Base-by-base conservation (phyloP, 2,797 vertebrate genomes). In the Podarcis lilfordi region DNA sequence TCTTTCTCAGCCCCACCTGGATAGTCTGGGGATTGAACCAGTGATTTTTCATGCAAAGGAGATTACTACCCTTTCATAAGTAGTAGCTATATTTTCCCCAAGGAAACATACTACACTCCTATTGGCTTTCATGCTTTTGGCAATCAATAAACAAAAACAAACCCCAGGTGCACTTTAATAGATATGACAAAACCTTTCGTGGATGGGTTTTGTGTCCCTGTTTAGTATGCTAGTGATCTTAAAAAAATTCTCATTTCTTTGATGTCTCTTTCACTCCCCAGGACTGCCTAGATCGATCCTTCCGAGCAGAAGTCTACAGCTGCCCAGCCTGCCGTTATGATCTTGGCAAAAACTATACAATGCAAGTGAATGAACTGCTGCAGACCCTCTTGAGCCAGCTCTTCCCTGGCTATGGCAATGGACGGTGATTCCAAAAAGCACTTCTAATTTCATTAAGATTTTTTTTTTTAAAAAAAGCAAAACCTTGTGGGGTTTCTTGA, bases 251-350 rank as follows among this genome's bases (percentile, higher is more conserved):
- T 29, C 76, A 13, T 78, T 72, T n/a, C 13, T 5, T 0, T 2
- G 13, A 7, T 0, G 3, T n/a, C 21, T 55, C 29, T 40, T 2
- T 43, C 72, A 8, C 29, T 1, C 90, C 35, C 35, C 82, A 99
- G 99, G 98, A 98, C 93, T 99, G 99, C 91, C 97, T 99, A 92
- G 98, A 99, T 93, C 96, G 99, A 32, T 99, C 99, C 37, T 99
- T 99, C 96, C 97, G 95, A 91, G 99, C 99, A 0, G 97, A 98
- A 0, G 99, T 99, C 71, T 98, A 98, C 97, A 98, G 98, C 89
- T 99, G 99, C 91, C 99, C 99, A 0, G 98, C 99, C 85, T 99
- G 99, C 89, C 97, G 99, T 91, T 96, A 98, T 0, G 98, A 99
- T 80, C 96, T 99, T 85, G 99, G 98, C 91, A 98, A 97, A 32